Percentiles rank a stretch among this genome's conserved stretches.
Evolutionary conservation across 2,888 invertebrate genomes (phyloP).

Genomic region (Andrena flavipes): DNA sequence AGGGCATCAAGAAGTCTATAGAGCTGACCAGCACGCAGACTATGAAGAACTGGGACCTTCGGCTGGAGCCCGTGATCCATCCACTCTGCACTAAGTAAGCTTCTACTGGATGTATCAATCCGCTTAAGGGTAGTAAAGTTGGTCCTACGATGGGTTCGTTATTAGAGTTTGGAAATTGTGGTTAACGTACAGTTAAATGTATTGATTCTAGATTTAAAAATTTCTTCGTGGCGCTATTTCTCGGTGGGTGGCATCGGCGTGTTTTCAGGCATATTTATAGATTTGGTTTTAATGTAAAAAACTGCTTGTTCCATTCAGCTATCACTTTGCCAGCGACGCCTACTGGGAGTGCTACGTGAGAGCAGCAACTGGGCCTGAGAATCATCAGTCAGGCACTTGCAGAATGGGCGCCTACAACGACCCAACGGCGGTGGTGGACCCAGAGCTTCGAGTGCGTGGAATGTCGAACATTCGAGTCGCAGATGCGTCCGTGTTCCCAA

Average conservation of each 20-base stretch:
- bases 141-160: too few relatives aligned
- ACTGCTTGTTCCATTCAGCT: conserved; percentile 70
- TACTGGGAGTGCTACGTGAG: conserved; percentile 90
- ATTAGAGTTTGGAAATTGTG: too few relatives aligned
- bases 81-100: conserved; percentile 86
- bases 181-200: too few relatives aligned
- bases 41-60: conserved; percentile 88
- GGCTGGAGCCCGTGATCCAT: conserved; percentile 86
- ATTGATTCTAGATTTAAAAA: too few relatives aligned
- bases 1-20: conserved; percentile 87
- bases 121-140: too few relatives aligned
- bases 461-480: conserved; percentile 88
- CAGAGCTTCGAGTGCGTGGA: conserved; percentile 88
- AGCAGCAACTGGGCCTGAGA: conserved; percentile 87
- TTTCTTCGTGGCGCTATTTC: too few relatives aligned
- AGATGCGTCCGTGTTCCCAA: conserved; percentile 90
- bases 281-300: neutral
- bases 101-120: too few relatives aligned
- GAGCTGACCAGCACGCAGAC: conserved; percentile 87
- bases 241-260: neutral
- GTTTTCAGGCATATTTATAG: too few relatives aligned
- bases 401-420: conserved; percentile 86
- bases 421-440: conserved; percentile 86
- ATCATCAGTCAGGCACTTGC: conserved; percentile 88
- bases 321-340: conserved; percentile 86